Percentiles rank a stretch among this genome's conserved stretches.
These are phyloP conservation scores for Gobionotothen gibberifrons DNA, from an alignment of 2,797 vertebrate genomes.

Conservation along the genomic window DNA sequence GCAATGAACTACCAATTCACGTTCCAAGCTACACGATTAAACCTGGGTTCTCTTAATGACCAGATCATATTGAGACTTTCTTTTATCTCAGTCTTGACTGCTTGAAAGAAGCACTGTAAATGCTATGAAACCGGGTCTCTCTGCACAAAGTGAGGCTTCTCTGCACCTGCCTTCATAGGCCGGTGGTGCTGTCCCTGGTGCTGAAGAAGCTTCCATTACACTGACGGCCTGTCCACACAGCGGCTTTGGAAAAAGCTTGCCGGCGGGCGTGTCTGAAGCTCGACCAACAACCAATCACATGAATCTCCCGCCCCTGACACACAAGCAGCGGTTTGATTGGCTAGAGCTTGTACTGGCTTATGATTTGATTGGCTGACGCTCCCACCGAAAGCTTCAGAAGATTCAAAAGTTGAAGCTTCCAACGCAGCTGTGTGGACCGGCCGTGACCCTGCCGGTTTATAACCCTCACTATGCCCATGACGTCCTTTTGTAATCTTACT, in stretches of 20 bases:
- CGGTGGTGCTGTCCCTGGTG: slow-evolving; percentile 56
- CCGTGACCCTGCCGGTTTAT: background rate
- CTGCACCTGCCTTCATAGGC: slow-evolving; percentile 11
- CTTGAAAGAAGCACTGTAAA: background rate
- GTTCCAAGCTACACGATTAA: background rate
- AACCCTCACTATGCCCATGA: background rate
- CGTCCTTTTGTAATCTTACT: slow-evolving; percentile 10
- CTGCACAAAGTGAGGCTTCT: background rate
- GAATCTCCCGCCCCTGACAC: too few relatives aligned
- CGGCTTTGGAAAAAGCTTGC: too few relatives aligned
- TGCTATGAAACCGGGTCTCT: slow-evolving; percentile 21
- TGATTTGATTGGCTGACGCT: too few relatives aligned
- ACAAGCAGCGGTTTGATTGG: too few relatives aligned
- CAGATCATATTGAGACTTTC: background rate
- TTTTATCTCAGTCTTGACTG: background rate
- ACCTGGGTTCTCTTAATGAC: background rate
- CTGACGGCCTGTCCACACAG: too few relatives aligned
- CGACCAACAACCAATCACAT: too few relatives aligned
- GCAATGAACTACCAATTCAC: background rate
- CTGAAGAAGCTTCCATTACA: slow-evolving; percentile 33
- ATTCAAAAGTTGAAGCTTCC: too few relatives aligned
- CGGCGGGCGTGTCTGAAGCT: too few relatives aligned
- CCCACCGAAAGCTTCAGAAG: too few relatives aligned
- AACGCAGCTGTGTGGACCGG: too few relatives aligned
- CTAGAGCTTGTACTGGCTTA: too few relatives aligned